Evolutionary conservation across 2,888 invertebrate species (phyloP).

Genomic region (Drosophila sordidula): DNA sequence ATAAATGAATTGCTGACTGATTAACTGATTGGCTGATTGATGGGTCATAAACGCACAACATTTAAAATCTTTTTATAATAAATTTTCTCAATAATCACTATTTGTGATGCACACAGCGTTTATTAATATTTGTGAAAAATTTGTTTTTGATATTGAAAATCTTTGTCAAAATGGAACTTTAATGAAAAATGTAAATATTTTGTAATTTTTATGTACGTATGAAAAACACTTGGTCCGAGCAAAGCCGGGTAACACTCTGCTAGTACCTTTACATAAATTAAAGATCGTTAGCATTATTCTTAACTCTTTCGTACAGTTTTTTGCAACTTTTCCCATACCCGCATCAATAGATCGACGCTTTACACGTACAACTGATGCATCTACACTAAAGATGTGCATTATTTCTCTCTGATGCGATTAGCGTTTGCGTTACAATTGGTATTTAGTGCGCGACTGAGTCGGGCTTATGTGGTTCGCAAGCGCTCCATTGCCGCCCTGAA

Average conservation of each 20-base stretch:
- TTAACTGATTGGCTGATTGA: no score
- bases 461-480: constrained; percentile 18
- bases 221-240: not conserved
- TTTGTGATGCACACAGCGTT: no score
- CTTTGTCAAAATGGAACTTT: no score
- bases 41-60: no score
- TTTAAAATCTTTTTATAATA: no score
- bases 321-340: not conserved
- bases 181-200: no score
- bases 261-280: not conserved
- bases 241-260: not conserved
- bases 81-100: no score
- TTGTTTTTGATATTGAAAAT: no score
- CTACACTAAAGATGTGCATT: constrained; percentile 24
- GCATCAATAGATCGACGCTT: not conserved
- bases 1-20: no score
- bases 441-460: constrained; percentile 81
- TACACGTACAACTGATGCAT: constrained; percentile 8
- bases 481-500: constrained; percentile 14
- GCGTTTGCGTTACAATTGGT: constrained; percentile 82
- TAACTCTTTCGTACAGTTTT: not conserved
- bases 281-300: not conserved
- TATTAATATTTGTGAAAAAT: no score
- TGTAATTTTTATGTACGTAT: no score
- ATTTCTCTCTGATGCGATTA: constrained; percentile 56